Evolutionary conservation across 1,140 invertebrate species (phyloP).

Genomic region (Varroa destructor): DNA sequence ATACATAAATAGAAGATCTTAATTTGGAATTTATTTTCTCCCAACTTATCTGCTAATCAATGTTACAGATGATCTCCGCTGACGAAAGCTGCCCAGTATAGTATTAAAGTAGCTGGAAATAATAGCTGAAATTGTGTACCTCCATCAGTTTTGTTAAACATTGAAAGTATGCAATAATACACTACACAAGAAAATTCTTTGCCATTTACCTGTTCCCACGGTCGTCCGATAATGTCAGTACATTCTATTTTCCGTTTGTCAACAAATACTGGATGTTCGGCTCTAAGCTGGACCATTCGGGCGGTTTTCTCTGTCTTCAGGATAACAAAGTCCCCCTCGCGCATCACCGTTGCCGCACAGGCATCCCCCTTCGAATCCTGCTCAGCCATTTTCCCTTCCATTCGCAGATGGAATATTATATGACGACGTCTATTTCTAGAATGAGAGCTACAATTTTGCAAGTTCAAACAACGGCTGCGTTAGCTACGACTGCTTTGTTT

Average conservation of each 20-base stretch:
- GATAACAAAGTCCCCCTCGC: slow-evolving; percentile 4
- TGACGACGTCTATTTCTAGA: too few relatives aligned
- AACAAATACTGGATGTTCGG: slow-evolving; percentile 37
- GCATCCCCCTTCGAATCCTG: too few relatives aligned
- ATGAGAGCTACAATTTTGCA: too few relatives aligned
- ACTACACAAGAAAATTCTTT: slow-evolving; percentile 44
- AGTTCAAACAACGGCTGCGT: too few relatives aligned
- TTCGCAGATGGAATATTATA: too few relatives aligned
- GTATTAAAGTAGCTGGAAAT: slow-evolving; percentile 3
- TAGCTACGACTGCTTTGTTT: too few relatives aligned
- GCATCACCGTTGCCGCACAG: background rate
- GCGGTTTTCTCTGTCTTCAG: slow-evolving; percentile 31
- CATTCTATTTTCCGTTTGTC: slow-evolving; percentile 50
- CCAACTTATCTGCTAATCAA: too few relatives aligned
- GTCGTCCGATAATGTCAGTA: slow-evolving; percentile 53
- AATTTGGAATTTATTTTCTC: too few relatives aligned
- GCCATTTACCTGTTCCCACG: slow-evolving; percentile 63
- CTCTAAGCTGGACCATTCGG: slow-evolving; percentile 37
- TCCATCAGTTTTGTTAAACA: background rate
- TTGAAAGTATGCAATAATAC: slow-evolving; percentile 19
- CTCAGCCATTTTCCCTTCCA: too few relatives aligned
- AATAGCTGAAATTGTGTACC: background rate
- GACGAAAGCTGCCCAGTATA: too few relatives aligned
- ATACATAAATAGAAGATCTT: too few relatives aligned
- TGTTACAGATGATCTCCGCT: too few relatives aligned